Base-by-base conservation (phyloP, 2,113 vertebrate species). In the Nibea coibor region DNA sequence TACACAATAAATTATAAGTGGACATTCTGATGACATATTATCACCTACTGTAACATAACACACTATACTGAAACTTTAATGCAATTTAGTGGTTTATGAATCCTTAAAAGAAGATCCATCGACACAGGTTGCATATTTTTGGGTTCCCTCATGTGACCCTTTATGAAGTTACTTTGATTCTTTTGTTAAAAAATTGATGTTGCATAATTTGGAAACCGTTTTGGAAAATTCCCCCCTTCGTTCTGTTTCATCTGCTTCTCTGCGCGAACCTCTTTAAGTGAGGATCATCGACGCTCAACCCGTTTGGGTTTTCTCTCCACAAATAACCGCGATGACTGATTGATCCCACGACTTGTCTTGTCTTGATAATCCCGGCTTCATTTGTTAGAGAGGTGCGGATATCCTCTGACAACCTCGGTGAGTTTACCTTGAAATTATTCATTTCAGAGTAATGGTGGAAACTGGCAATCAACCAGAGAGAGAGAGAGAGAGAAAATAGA, bases 381-480 rank as follows among this genome's bases (percentile, higher is more conserved):
- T 39, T 39, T 22, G 9, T 31, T 7, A 31, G 53, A 28, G 26
- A 61, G 24, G 19, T 59, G 16, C 20, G 12, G 42, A 64, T 72
- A 28, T 62, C 35, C 16, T 80, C 19, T 53, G 62, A 76, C 56
- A 28, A 42, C 51, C 39, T 69, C 31, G 5, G 17, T 4, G 14
- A 26, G 17, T 17, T 71, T 71, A 43, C 53, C 15, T 42, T 48
- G 43, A 71, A 76, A 54, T 76, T 17, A 80, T 53, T 48, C 8
- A 17, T 82, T 69, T 74, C 26, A 57, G 14, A 59, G 28, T 31
- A 51, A 61, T 16, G 54, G 72, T 15, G 22, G 61, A 53, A 50
- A 48, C 26, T 42, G 70, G 28, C 35, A 71, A 63, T 68, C 35
- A 71, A 26, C 20, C 61, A 10, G 39, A 72, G 42, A 28, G 43